Evolutionary conservation across 1,140 invertebrate species (phyloP).

Genomic region (Drosophila auraria): DNA sequence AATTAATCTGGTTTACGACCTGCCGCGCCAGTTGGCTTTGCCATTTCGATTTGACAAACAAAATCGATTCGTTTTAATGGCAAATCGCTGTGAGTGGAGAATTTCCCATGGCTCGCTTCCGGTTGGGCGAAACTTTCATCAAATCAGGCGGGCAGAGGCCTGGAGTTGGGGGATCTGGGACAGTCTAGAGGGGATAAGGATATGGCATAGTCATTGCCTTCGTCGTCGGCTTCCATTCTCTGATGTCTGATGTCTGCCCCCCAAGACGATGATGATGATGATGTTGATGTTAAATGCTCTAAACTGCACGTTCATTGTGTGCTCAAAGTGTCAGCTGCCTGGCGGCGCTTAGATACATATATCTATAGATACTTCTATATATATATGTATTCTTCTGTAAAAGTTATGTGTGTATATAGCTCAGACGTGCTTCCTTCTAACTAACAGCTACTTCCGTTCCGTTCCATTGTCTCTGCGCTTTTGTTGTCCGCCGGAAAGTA

Average conservation of each 20-base stretch:
- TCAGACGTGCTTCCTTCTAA: conserved; percentile 59
- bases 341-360: conserved; percentile 15
- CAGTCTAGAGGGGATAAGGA: conserved; percentile 9
- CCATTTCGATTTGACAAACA: conserved; percentile 32
- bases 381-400: background rate
- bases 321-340: conserved; percentile 62
- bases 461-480: conserved; percentile 29
- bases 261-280: conserved; percentile 39
- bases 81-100: conserved; percentile 51
- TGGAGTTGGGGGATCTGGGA: conserved; percentile 9
- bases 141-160: conserved; percentile 24
- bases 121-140: conserved; percentile 65
- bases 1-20: conserved; percentile 25
- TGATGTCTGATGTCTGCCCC: conserved; percentile 44
- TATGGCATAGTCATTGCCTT: conserved; percentile 49
- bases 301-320: conserved; percentile 75
- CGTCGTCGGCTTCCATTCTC: conserved; percentile 24
- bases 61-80: conserved; percentile 68
- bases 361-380: no score
- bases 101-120: conserved; percentile 68
- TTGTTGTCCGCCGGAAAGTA: conserved; percentile 60
- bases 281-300: conserved; percentile 49
- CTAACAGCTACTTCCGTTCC: conserved; percentile 66
- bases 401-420: conserved; percentile 36
- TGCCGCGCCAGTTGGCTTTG: conserved; percentile 15